These are phyloP conservation scores for Gallinago paraguaiae DNA, from an alignment of 2,113 vertebrate genomes.

Conservation along the genomic window DNA sequence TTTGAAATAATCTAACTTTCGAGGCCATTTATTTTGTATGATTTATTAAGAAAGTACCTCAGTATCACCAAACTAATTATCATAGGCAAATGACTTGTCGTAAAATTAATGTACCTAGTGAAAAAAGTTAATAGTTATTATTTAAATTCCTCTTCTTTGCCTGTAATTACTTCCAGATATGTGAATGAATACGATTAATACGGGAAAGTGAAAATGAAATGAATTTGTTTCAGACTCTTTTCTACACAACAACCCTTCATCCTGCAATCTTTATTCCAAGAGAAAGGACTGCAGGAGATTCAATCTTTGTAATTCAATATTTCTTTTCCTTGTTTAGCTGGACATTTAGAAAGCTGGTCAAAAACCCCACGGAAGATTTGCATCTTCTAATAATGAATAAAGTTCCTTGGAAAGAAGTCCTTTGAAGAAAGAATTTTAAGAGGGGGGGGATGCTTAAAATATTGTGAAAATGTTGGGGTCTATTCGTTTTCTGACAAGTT, in stretches of 20 bases:
- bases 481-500: not conserved
- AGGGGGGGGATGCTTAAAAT: too few relatives aligned
- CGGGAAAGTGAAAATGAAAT: constrained; percentile 24
- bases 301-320: not conserved
- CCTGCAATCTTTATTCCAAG: not conserved
- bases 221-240: constrained; percentile 44
- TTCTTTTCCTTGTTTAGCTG: not conserved
- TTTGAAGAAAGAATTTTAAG: not conserved
- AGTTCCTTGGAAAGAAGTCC: not conserved
- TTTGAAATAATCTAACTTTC: constrained; percentile 52
- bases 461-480: not conserved
- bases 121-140: constrained; percentile 50
- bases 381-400: not conserved
- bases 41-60: constrained; percentile 53
- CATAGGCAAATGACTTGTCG: constrained; percentile 52
- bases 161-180: constrained; percentile 67
- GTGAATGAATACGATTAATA: constrained; percentile 43
- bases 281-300: not conserved
- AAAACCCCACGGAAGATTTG: not conserved
- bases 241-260: not conserved
- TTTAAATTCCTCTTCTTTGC: constrained; percentile 66
- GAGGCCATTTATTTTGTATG: constrained; percentile 62
- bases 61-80: constrained; percentile 65
- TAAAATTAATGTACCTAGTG: constrained; percentile 65
- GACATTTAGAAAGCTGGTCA: not conserved